Evolutionary conservation across 1,140 invertebrate species (phyloP).

Genomic region (Trichomalopsis sarcophagae): DNA sequence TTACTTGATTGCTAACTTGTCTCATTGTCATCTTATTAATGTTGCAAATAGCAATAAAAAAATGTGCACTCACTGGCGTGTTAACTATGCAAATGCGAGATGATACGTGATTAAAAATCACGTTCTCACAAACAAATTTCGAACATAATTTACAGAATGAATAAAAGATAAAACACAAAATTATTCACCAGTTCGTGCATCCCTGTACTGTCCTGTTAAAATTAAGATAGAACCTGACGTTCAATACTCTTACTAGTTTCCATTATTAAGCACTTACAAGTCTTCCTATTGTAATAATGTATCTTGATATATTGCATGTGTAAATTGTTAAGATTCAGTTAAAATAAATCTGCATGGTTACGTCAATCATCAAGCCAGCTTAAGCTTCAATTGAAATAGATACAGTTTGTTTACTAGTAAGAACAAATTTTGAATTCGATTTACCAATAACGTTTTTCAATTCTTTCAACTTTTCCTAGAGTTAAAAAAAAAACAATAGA

Average conservation of each 20-base stretch:
- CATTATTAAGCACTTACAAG: constrained; percentile 45
- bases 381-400: background rate
- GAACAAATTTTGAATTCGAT: too few relatives aligned
- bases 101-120: background rate
- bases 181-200: constrained; percentile 42
- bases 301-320: constrained; percentile 38
- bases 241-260: constrained; percentile 30
- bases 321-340: constrained; percentile 33
- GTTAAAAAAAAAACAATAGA: background rate
- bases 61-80: constrained; percentile 39
- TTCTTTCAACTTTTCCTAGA: too few relatives aligned
- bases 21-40: constrained; percentile 5
- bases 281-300: constrained; percentile 40
- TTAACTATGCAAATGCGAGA: constrained; percentile 20
- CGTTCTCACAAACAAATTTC: background rate
- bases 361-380: constrained; percentile 3
- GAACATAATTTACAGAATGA: background rate
- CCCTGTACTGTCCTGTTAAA: constrained; percentile 49
- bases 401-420: too few relatives aligned
- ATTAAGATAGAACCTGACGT: constrained; percentile 24
- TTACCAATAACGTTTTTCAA: too few relatives aligned
- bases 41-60: constrained; percentile 28
- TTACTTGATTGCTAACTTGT: constrained; percentile 16
- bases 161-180: background rate
- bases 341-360: constrained; percentile 4